phyloP scores from a whole-genome alignment of 2,113 vertebrate genomes.

The Pardalotus punctatus region DNA sequence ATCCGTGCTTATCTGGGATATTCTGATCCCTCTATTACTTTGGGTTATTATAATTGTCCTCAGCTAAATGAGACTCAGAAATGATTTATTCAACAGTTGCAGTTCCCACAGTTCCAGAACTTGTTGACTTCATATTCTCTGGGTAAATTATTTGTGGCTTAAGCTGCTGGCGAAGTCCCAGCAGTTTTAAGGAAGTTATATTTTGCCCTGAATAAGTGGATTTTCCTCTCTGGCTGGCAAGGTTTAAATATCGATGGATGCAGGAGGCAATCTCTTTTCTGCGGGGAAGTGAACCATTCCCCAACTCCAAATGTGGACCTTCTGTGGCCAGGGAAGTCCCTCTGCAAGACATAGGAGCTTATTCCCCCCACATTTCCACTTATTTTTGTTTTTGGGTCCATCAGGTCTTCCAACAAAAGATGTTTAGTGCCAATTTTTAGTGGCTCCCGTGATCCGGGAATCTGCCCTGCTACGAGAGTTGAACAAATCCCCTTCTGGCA shows the following conservation, averaged over 20 bases:
- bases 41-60: background rate
- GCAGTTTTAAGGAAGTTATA: background rate
- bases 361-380: background rate
- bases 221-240: conserved; percentile 3
- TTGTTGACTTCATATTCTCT: conserved; percentile 17
- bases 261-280: background rate
- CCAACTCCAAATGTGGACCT: background rate
- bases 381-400: background rate
- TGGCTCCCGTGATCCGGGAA: background rate
- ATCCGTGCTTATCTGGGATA: background rate
- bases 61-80: background rate
- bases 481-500: background rate
- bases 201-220: background rate
- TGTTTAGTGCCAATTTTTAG: background rate
- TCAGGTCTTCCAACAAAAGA: background rate
- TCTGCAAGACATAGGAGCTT: background rate
- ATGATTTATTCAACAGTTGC: conserved; percentile 30
- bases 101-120: conserved; percentile 36
- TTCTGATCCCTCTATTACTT: background rate
- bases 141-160: conserved; percentile 29
- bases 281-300: background rate
- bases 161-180: background rate
- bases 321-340: background rate
- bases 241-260: background rate
- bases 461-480: background rate